phyloP scores from a whole-genome alignment of 2,797 vertebrate species.

The Manis javanica region DNA sequence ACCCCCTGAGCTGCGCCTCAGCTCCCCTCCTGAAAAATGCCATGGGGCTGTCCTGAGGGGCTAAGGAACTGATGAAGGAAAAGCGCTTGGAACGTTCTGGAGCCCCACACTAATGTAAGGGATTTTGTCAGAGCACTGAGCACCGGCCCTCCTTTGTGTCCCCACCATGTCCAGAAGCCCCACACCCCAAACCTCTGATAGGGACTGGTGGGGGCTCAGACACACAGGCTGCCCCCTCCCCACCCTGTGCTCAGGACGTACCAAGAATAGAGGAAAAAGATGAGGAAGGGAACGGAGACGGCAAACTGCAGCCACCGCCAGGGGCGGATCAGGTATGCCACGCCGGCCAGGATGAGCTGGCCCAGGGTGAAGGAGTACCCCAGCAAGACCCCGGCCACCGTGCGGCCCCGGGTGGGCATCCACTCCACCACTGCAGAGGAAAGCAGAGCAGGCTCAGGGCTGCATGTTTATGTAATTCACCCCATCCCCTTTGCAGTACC shows the following conservation, averaged over 20 bases:
- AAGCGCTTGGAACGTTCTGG: neutral
- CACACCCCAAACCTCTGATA: no score
- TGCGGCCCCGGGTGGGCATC: constrained; percentile 81
- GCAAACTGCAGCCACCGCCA: constrained; percentile 84
- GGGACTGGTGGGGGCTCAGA: accelerated
- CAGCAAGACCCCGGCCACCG: constrained; percentile 71
- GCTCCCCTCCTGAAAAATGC: neutral
- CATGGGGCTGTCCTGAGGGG: neutral
- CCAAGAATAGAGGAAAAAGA: constrained; percentile 83
- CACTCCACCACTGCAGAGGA: constrained; percentile 81
- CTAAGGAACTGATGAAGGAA: neutral
- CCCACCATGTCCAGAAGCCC: neutral
- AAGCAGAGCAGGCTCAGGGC: neutral
- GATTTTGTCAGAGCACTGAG: neutral
- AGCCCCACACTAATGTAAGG: neutral
- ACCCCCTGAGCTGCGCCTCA: neutral
- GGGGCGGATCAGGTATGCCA: constrained; percentile 79
- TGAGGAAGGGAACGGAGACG: constrained; percentile 79
- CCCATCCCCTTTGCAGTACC: neutral
- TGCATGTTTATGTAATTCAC: accelerated
- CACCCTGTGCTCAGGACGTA: constrained; percentile 15
- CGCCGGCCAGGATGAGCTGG: constrained; percentile 79
- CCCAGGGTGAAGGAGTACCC: constrained; percentile 82
- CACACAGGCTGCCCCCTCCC: neutral
- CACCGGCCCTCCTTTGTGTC: neutral